Conservation (phyloP, 2,888 invertebrate species). For the Melieria omissa region DNA sequence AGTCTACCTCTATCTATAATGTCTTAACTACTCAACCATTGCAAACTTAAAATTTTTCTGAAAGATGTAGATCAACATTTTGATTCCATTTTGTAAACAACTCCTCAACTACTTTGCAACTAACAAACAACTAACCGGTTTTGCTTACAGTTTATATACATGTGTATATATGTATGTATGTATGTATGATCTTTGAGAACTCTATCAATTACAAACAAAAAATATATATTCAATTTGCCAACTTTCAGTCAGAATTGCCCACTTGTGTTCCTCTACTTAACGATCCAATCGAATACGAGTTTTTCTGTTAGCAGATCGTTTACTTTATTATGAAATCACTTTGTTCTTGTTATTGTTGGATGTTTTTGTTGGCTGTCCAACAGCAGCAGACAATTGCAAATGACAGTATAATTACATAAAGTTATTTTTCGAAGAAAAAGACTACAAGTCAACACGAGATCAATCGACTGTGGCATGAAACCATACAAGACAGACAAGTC, state of each 20-base stretch:
- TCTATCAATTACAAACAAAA: neutral
- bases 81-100: too few relatives aligned
- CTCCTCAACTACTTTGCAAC: too few relatives aligned
- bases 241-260: neutral
- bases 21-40: too few relatives aligned
- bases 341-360: slow-evolving; percentile 2
- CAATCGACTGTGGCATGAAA: too few relatives aligned
- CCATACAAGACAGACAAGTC: too few relatives aligned
- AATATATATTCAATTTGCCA: neutral
- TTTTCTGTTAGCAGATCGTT: neutral
- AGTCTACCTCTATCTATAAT: too few relatives aligned
- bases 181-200: neutral
- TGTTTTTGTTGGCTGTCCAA: neutral
- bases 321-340: neutral
- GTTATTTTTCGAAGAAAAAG: slow-evolving; percentile 13
- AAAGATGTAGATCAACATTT: too few relatives aligned
- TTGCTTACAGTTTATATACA: neutral
- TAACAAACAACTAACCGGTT: neutral
- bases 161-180: neutral
- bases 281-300: neutral
- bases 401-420: slow-evolving; percentile 38
- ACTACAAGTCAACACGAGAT: too few relatives aligned
- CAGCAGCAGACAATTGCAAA: slow-evolving; percentile 28
- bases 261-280: neutral
- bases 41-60: too few relatives aligned